Conservation (phyloP, 2,888 invertebrate genomes). For the Callimorpha dominula region DNA sequence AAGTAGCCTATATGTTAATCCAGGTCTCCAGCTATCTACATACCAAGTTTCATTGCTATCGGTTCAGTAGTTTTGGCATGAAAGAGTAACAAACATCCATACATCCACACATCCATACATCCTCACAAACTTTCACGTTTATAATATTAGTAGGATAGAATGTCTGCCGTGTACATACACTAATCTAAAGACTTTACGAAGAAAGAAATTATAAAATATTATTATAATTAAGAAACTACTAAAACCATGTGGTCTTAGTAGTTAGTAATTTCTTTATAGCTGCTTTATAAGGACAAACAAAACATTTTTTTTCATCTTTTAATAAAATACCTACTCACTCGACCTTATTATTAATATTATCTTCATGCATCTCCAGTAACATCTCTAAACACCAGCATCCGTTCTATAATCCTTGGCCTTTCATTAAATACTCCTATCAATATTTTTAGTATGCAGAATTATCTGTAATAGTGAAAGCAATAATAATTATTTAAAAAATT, state of each 20-base stretch:
- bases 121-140: too few relatives aligned
- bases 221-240: too few relatives aligned
- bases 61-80: too few relatives aligned
- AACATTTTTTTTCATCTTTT: neutral
- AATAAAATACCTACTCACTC: neutral
- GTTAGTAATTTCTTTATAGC: neutral
- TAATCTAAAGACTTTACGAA: too few relatives aligned
- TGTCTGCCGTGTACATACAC: too few relatives aligned
- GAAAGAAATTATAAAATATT: too few relatives aligned
- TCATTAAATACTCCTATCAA: slow-evolving; percentile 2
- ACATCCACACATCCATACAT: too few relatives aligned
- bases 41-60: too few relatives aligned
- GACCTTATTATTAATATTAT: neutral
- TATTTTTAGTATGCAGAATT: slow-evolving; percentile 5
- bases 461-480: neutral
- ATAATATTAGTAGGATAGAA: too few relatives aligned
- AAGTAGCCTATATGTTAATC: too few relatives aligned
- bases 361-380: neutral
- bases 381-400: neutral
- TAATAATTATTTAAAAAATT: neutral
- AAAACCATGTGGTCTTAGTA: neutral
- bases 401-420: slow-evolving; percentile 16
- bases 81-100: too few relatives aligned
- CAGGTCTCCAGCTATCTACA: too few relatives aligned
- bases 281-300: neutral